A percentile compares a stretch with the other conserved stretches of the same genome.
These are phyloP conservation scores for Natrix natrix DNA, from an alignment of 2,797 vertebrate genomes.

Conservation along the genomic window DNA sequence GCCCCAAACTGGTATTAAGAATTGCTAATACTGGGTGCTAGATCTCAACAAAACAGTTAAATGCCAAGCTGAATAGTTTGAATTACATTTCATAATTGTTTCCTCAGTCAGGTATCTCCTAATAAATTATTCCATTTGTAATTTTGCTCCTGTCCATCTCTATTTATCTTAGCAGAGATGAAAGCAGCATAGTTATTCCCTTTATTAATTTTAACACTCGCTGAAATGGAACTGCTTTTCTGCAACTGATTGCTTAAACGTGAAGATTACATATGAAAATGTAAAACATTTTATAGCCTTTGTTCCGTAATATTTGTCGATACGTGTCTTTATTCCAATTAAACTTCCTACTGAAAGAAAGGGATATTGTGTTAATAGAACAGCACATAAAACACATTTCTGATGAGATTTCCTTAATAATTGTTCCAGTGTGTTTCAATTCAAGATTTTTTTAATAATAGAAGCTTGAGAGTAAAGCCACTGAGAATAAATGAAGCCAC, in stretches of 20 bases:
- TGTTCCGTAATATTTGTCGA: background rate
- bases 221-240: background rate
- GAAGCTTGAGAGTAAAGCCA: conserved; percentile 16
- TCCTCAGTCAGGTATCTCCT: background rate
- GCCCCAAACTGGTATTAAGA: background rate
- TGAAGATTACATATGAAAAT: background rate
- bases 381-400: conserved; percentile 32
- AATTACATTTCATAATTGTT: background rate
- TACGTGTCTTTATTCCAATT: background rate
- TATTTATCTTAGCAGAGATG: background rate
- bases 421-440: conserved; percentile 43
- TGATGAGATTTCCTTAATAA: conserved; percentile 39
- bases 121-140: background rate
- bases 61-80: background rate
- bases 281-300: background rate
- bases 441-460: conserved; percentile 41
- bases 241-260: background rate
- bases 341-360: conserved; percentile 29
- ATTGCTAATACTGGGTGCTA: background rate
- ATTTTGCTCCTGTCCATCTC: background rate
- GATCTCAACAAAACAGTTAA: background rate
- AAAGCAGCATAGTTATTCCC: background rate
- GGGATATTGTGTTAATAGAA: conserved; percentile 41
- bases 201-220: background rate
- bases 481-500: conserved; percentile 33